A percentile compares a stretch with the other conserved stretches of the same genome.
Evolutionary conservation across 2,113 vertebrate species (phyloP).

Genomic region (Podarcis cretensis): DNA sequence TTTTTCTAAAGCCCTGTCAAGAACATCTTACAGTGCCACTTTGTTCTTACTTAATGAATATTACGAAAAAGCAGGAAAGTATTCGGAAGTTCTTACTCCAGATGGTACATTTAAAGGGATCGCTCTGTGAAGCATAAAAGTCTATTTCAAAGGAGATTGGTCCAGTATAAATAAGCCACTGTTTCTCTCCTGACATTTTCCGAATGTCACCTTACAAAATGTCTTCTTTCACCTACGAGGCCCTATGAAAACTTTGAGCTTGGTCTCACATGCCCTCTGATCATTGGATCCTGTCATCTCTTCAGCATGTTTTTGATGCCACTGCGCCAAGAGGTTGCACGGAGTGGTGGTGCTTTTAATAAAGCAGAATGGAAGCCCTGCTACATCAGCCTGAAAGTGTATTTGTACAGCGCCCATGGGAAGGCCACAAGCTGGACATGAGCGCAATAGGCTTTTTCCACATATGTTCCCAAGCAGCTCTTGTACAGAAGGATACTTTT

Average conservation of each 20-base stretch:
- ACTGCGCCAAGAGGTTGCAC: background rate
- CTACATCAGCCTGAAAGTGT: no score
- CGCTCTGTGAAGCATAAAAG: background rate
- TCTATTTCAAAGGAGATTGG: background rate
- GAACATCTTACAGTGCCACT: background rate
- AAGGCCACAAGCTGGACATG: no score
- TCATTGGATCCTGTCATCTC: background rate
- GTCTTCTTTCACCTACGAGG: rapidly evolving
- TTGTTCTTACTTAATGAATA: background rate
- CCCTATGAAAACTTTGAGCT: background rate
- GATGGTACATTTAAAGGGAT: background rate
- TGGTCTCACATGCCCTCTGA: background rate
- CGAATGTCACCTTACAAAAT: background rate
- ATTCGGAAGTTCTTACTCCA: background rate
- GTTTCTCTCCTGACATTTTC: background rate
- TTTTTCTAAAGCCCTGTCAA: background rate
- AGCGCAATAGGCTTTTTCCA: no score
- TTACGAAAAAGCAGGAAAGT: background rate
- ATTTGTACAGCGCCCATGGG: no score
- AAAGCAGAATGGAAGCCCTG: no score
- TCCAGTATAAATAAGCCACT: rapidly evolving
- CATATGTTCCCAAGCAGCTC: no score
- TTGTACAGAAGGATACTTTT: no score
- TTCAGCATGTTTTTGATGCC: background rate
- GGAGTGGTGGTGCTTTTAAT: background rate